Base-by-base conservation (phyloP, 2,797 vertebrate species). In the Centropyge bicolor region DNA sequence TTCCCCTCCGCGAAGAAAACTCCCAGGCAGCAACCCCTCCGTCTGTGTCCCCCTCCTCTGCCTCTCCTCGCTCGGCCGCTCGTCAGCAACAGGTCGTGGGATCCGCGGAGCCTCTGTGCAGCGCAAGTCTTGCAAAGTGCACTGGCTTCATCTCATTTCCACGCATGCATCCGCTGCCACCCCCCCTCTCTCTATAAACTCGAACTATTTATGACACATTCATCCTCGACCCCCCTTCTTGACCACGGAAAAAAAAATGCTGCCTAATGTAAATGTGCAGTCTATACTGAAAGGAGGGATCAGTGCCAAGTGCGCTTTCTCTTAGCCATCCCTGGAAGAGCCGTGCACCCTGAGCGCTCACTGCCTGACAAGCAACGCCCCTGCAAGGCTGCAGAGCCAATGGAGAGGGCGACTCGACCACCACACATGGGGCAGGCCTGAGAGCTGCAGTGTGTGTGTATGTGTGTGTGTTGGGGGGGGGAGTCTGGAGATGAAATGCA, bases 11-110 rank as follows among this genome's bases (percentile, higher is more conserved):
- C 87, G 83, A 82, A 89, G 78, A 88, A 88, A 87, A 73, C 71
- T 92, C 92, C 91, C 88, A 90, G 90, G 84, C 85, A 78, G 86
- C 89, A 55, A 76, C 27, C 82, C 91, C 87, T 83, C 88, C 19
- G 85, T 87, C 78, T 90, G 80, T 86, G 88, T 86, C 89, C 91
- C 82, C 88, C 83, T n/a, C 83, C 89, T 77, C 86, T 89, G 88
- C 89, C 78, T 86, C 86, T 87, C 76, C 91, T 77, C 86, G 81
- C 78, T 71, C 83, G 87, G 92, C 92, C 92, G 93, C 91, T 94
- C 93, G 94, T 96, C 96, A 96, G 94, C 90, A 93, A 91, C 95
- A 95, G 95, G 93, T 95, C 93, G 91, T 87, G 88, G 92, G 94
- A 85, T 94, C 91, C 81, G 91, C 88, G 91, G 91, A 92, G 89